Conservation (phyloP, 2,113 vertebrate species). For the Taurulus bubalis region DNA sequence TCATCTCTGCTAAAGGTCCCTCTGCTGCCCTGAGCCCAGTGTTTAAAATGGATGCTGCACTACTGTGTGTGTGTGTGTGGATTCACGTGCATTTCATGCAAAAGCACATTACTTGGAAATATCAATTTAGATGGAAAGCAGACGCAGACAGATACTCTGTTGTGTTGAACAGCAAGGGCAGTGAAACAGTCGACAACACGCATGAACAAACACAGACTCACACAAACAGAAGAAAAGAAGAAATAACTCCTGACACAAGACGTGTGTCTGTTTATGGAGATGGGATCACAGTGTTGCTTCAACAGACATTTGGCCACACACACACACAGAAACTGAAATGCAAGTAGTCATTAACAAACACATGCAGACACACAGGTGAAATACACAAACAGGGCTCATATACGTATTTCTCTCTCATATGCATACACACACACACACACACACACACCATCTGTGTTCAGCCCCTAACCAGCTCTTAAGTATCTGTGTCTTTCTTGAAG, state of each 20-base stretch:
- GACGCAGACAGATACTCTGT: neutral
- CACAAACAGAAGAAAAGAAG: slow-evolving; percentile 1
- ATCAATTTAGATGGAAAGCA: slow-evolving; percentile 2
- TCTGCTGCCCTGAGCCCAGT: slow-evolving; percentile 9
- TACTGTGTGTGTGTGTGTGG: neutral
- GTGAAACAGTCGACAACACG: neutral
- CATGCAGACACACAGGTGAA: slow-evolving; percentile 9
- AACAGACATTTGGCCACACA: neutral
- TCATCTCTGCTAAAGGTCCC: neutral
- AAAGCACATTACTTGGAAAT: slow-evolving; percentile 19
- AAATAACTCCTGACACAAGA: neutral
- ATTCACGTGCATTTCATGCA: slow-evolving; percentile 6
- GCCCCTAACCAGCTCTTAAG: slow-evolving; percentile 67
- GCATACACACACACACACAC: neutral
- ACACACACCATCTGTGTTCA: slow-evolving; percentile 31
- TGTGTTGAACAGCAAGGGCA: neutral
- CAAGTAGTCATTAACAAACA: neutral
- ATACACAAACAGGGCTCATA: slow-evolving; percentile 32
- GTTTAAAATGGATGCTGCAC: neutral
- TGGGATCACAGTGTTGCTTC: neutral
- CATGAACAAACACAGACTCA: slow-evolving; percentile 6
- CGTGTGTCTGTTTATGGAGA: neutral
- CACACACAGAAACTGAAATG: neutral
- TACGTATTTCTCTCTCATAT: slow-evolving; percentile 17
- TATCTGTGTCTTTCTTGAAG: slow-evolving; percentile 69